phyloP scores from a whole-genome alignment of 2,113 vertebrate genomes.

The Centrocercus urophasianus region DNA sequence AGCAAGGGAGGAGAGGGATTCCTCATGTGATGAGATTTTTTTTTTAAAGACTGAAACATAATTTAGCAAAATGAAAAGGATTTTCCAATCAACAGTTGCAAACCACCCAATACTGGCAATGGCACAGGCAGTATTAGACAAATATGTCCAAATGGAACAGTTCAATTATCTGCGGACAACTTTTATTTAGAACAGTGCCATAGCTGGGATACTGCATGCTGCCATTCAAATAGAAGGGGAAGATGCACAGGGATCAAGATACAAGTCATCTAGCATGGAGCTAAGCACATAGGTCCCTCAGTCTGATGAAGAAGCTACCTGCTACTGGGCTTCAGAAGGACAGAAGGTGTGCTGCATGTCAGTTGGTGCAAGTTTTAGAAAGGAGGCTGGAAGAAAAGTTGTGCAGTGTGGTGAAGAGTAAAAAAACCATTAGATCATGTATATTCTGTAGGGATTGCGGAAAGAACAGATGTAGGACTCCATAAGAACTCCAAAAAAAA shows the following conservation, averaged over 20 bases:
- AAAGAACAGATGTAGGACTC: background rate
- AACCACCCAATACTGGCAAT: background rate
- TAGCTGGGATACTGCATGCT: background rate
- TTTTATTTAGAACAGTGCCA: background rate
- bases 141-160: background rate
- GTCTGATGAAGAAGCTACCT: background rate
- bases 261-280: background rate
- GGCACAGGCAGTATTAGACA: rapidly evolving
- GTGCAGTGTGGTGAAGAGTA: background rate
- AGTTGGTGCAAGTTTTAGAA: background rate
- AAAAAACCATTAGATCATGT: background rate
- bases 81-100: background rate
- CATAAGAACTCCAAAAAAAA: background rate
- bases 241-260: background rate
- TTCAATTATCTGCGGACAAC: background rate
- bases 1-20: background rate
- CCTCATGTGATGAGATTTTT: background rate
- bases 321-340: background rate
- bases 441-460: background rate
- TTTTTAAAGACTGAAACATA: background rate
- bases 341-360: background rate
- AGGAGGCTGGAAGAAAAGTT: background rate
- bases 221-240: background rate
- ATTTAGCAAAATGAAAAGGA: background rate
- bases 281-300: background rate